phyloP scores from a whole-genome alignment of 2,888 invertebrate species.

The Sinotaia quadrata region DNA sequence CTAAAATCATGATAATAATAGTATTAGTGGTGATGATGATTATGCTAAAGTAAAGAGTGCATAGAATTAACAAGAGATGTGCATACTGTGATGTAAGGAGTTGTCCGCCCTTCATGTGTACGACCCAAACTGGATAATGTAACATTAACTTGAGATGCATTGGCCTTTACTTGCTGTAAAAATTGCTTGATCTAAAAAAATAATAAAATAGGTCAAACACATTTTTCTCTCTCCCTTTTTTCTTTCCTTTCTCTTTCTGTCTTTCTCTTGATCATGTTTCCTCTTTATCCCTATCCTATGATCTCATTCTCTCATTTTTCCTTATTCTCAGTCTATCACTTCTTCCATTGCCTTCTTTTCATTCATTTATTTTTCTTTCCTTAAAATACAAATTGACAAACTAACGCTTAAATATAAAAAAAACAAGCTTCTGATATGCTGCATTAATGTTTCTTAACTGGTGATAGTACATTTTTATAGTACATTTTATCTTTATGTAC shows the following conservation, averaged over 20 bases:
- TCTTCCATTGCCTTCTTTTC: not conserved
- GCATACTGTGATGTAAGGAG: conserved; percentile 35
- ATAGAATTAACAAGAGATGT: too few species aligned
- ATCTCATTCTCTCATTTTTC: conserved; percentile 11
- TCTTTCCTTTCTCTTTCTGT: not conserved
- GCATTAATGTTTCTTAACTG: too few species aligned
- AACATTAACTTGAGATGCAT: conserved; percentile 26
- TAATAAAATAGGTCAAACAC: not conserved
- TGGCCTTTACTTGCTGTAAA: conserved; percentile 16
- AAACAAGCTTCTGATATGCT: too few species aligned
- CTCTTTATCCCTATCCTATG: not conserved
- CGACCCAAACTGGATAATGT: conserved; percentile 30
- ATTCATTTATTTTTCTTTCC: not conserved
- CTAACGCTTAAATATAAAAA: not conserved
- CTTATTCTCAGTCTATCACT: conserved; percentile 14
- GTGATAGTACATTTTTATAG: too few species aligned
- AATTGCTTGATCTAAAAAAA: conserved; percentile 28
- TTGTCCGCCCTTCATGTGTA: conserved; percentile 31
- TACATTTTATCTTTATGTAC: too few species aligned
- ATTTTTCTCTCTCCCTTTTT: not conserved
- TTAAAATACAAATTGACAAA: not conserved
- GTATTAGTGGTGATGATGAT: too few species aligned
- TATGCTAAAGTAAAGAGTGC: too few species aligned
- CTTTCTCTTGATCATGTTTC: not conserved
- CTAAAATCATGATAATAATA: too few species aligned